Base-by-base conservation (phyloP, 2,888 invertebrate species). In the Mesorhabditis spiculigera region DNA sequence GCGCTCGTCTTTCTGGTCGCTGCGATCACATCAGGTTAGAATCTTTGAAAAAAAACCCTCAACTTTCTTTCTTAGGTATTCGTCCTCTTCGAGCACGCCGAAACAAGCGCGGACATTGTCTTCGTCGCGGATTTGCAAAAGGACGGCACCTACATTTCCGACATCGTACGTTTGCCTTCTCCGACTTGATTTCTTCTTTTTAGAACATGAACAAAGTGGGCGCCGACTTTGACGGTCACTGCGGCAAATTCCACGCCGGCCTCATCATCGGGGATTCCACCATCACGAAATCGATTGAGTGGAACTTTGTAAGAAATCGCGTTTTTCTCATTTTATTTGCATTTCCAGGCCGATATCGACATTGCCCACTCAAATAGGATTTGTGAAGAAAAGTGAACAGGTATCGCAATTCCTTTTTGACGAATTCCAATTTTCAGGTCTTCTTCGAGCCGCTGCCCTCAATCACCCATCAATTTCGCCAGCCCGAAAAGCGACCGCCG, bases 221-320 rank as follows among this genome's bases (percentile, higher is more conserved):
- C 16, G 91, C 91, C 82, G 93, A 93, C 83, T 91, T 97, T 82
- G 90, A 90, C 71, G 89, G 90, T 77, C 88, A 90, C 69, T 92
- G 92, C 65, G 96, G 94, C 58, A 87, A 89, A 64, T 95, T 95
- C 88, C 89, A 91, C 74, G 89, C 96, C 76, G 92, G 92, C 79
- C 86, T 97, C 74, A 91, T 94, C 78, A 89, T 97, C 68, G 98
- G 97, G 4, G 98, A 97, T 89, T 91, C 93, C 71, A 91, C 93
- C 5, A 90, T 94, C 73, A 91, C 92, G 78, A 94, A 93, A 87
- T 93, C 96, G 13, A 90, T 96, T 83, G 90, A 91, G 62, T 97
- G 96, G 95, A 87, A 89, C 63, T 86, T 97, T 67, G 94, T 87
- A 6, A 75, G 77, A 72, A 61, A 4, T 10, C 0, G 28, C 28